These are phyloP conservation scores for Pantherophis alleghaniensis DNA, from an alignment of 2,797 vertebrate genomes.

Conservation along the genomic window DNA sequence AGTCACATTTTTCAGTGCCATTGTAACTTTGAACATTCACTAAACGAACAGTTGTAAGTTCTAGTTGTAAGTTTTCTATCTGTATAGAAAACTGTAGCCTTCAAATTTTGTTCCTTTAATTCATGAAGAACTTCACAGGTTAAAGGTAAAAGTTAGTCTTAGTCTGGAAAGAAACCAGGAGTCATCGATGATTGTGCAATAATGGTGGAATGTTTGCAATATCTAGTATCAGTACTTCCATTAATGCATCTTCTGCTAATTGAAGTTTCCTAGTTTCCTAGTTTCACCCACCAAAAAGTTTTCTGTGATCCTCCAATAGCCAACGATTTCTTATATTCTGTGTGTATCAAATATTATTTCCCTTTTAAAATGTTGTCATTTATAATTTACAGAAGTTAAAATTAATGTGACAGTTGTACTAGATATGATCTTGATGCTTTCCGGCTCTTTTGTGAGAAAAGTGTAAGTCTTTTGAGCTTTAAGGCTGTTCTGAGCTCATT, in stretches of 20 bases:
- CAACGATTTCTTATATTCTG: not conserved
- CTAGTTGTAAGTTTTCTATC: too few species aligned
- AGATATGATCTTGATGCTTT: not conserved
- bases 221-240: not conserved
- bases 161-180: not conserved
- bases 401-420: not conserved
- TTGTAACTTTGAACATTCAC: too few species aligned
- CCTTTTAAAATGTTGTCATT: not conserved
- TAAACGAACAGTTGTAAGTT: too few species aligned
- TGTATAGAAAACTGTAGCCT: not conserved
- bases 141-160: not conserved
- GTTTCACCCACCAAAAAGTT: not conserved
- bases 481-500: not conserved
- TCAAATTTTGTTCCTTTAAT: not conserved
- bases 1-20: too few species aligned
- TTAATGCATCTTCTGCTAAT: not conserved
- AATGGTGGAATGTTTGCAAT: not conserved
- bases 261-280: not conserved
- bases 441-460: not conserved
- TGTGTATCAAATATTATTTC: not conserved
- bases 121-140: not conserved
- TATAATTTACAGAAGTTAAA: not conserved
- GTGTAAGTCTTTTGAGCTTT: not conserved
- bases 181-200: not conserved
- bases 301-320: not conserved